Evolutionary conservation across 2,113 vertebrate species (phyloP), one percentile per base, ranked within the genome.

Genomic region (Gallinago media): DNA sequence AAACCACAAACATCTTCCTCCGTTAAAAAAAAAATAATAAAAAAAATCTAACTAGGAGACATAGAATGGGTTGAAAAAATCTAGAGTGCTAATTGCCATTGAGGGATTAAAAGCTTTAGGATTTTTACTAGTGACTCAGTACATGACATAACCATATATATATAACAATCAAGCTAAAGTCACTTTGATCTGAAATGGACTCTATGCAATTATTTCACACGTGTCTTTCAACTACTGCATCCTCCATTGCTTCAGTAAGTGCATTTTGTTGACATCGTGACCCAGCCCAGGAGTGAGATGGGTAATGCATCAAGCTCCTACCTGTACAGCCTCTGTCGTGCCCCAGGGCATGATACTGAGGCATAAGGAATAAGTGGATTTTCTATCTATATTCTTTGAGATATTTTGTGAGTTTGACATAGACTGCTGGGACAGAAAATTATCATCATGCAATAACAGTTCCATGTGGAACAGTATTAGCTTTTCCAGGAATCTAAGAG

Each of bases 281-380:
- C 1, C 20, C 0, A 1, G 55, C 18, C 10, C 7, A 36, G 13
- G 40, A 73, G 19, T 22, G 32, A 72, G 62, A 4, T 32, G 9
- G 16, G 17, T 46, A 3, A 34, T 17, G 9, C 72, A 80, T 25
- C 5, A 84, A 74, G 4, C 23, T 31, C 7, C 52, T 85, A 12
- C 66, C 26, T 61, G 22, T 52, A 29, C 59, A 79, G 55, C n/a
- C 20, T 65, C n/a, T 42, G 0, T 31, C 0, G 0, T 54, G 42
- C 36, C 25, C 14, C 11, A 27, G 86, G 49, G 47, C 15, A 15
- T 29, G 26, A 20, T 40, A 36, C 4, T 0, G 2, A 26, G 18
- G 3, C 29, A 20, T 11, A 11, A 32, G 70, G 36, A 62, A 17
- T 27, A 86, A 70, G 52, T 42, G 9, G 11, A 61, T 94, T 95